These are phyloP conservation scores for Prionace glauca DNA, from an alignment of 2,797 vertebrate genomes.

Conservation along the genomic window DNA sequence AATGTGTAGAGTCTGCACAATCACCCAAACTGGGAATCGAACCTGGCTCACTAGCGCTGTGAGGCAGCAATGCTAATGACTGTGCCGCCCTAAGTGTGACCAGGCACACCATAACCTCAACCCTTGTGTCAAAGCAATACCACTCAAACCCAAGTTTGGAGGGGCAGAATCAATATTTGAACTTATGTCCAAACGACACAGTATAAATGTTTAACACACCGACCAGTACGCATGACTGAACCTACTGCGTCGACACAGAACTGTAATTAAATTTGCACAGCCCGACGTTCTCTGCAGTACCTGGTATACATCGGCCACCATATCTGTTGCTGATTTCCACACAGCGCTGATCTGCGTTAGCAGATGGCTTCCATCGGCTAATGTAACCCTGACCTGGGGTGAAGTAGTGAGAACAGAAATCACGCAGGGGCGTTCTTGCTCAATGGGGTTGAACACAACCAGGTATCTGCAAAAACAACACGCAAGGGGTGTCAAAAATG, in stretches of 20 bases:
- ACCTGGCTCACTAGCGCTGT: too few species aligned
- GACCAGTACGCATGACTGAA: not conserved
- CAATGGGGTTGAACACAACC: slow-evolving; percentile 88
- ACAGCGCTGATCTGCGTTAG: slow-evolving; percentile 74
- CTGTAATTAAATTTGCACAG: not conserved
- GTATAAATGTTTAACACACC: not conserved
- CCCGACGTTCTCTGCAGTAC: slow-evolving; percentile 49
- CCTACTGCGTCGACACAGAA: not conserved
- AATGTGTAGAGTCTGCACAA: too few species aligned
- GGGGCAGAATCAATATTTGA: not conserved
- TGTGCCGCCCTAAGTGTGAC: not conserved
- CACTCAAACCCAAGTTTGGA: not conserved
- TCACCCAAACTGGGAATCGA: too few species aligned
- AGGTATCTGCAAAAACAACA: slow-evolving; percentile 63
- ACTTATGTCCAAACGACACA: not conserved
- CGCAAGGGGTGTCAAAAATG: not conserved
- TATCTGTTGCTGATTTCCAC: slow-evolving; percentile 74
- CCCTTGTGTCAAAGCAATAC: not conserved
- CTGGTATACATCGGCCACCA: slow-evolving; percentile 75
- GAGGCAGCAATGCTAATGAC: too few species aligned
- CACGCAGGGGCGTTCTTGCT: slow-evolving; percentile 79
- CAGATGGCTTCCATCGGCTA: slow-evolving; percentile 82
- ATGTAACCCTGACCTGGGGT: slow-evolving; percentile 67
- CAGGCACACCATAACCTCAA: not conserved
- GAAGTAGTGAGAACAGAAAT: slow-evolving; percentile 79